phyloP scores from a whole-genome alignment of 2,888 invertebrate genomes.

The Perizoma flavofasciatum region DNA sequence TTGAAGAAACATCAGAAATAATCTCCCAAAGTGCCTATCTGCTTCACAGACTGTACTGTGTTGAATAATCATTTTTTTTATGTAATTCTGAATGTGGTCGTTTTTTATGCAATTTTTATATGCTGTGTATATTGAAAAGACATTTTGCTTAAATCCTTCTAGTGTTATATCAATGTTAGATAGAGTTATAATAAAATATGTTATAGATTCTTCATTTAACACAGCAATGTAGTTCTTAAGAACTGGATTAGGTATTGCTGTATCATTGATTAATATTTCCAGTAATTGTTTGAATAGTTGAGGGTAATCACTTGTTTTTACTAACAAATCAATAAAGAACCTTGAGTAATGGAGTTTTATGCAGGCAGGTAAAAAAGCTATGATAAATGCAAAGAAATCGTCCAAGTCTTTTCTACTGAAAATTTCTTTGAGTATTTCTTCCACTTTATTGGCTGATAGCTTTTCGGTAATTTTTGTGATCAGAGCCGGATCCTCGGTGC shows the following conservation, averaged over 20 bases:
- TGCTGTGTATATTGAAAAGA: constrained; percentile 52
- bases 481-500: constrained; percentile 43
- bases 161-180: constrained; percentile 43
- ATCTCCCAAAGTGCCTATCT: constrained; percentile 60
- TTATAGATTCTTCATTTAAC: constrained; percentile 40
- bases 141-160: constrained; percentile 52
- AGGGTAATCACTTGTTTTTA: constrained; percentile 47
- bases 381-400: constrained; percentile 47
- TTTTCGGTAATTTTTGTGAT: constrained; percentile 47
- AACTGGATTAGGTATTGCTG: constrained; percentile 47
- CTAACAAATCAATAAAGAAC: constrained; percentile 53
- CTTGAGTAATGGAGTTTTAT: constrained; percentile 53
- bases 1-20: constrained; percentile 59
- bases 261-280: constrained; percentile 49
- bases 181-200: constrained; percentile 47
- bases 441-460: constrained; percentile 44
- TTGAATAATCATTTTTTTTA: constrained; percentile 46
- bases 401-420: constrained; percentile 40
- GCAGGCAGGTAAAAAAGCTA: constrained; percentile 49
- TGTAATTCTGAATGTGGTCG: constrained; percentile 49
- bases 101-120: constrained; percentile 59
- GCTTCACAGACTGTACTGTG: constrained; percentile 40
- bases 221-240: constrained; percentile 55
- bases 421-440: constrained; percentile 52
- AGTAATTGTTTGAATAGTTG: constrained; percentile 47